Conservation (phyloP, 2,113 vertebrate genomes). For the Sclerurus mexicanus region DNA sequence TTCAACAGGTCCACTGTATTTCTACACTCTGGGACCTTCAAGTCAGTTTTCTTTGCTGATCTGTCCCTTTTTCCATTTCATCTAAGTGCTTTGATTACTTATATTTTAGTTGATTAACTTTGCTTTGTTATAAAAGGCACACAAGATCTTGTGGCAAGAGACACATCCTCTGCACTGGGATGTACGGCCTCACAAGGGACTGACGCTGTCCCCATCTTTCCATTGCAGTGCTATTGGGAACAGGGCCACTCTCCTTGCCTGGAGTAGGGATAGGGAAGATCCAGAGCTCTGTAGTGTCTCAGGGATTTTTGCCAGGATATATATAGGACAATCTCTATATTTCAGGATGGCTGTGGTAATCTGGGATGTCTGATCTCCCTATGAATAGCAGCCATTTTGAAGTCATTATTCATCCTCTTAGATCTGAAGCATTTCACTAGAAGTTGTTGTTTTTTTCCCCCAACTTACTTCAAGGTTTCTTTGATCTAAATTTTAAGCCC, state of each 20-base stretch:
- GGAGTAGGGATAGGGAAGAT: background rate
- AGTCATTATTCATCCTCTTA: background rate
- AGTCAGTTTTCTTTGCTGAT: background rate
- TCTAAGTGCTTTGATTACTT: background rate
- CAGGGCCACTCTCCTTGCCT: background rate
- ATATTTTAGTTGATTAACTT: background rate
- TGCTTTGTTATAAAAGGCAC: background rate
- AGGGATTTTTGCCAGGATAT: background rate
- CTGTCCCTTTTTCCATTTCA: background rate
- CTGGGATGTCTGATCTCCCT: background rate
- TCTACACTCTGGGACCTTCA: background rate
- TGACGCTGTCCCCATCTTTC: background rate
- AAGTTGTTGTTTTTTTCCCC: background rate
- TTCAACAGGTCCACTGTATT: background rate
- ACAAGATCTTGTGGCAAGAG: background rate
- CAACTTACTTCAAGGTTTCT: background rate
- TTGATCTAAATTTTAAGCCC: background rate
- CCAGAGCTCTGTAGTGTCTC: background rate
- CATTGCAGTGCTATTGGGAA: accelerated
- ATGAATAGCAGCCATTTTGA: background rate
- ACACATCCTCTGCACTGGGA: accelerated
- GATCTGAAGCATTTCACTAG: background rate
- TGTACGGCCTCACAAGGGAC: background rate
- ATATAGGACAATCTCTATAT: background rate
- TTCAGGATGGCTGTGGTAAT: background rate